Conservation (phyloP, 2,888 invertebrate species). For the Heteropelma amictum region DNA sequence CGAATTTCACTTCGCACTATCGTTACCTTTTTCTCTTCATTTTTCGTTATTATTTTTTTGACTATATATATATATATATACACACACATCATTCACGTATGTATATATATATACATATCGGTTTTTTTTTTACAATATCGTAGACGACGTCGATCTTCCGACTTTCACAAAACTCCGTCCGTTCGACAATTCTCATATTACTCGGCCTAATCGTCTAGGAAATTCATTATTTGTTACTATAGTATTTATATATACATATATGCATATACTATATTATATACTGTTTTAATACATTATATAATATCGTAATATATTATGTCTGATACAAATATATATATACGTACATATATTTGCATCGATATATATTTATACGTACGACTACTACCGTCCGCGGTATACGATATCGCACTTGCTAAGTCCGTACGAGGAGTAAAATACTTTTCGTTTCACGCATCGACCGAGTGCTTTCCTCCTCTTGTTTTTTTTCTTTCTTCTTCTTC, state of each 20-base stretch:
- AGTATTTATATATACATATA: constrained; percentile 32
- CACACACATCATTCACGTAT: background rate
- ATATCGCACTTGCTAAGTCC: constrained; percentile 26
- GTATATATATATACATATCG: constrained; percentile 21
- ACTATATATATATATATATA: background rate
- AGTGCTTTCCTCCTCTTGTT: background rate
- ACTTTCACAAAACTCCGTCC: constrained; percentile 17
- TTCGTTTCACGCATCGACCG: background rate
- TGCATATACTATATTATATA: constrained; percentile 29
- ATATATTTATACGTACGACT: constrained; percentile 40
- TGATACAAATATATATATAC: constrained; percentile 37
- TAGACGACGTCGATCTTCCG: constrained; percentile 7
- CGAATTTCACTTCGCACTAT: too few relatives aligned
- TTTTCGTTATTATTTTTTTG: constrained; percentile 8
- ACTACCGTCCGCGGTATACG: constrained; percentile 39
- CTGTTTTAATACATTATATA: constrained; percentile 32
- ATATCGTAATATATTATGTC: constrained; percentile 19
- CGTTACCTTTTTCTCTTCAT: too few relatives aligned
- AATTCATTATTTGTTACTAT: constrained; percentile 41
- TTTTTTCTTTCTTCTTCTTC: background rate
- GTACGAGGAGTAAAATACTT: constrained; percentile 20
- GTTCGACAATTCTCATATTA: constrained; percentile 15
- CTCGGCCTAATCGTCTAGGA: constrained; percentile 42
- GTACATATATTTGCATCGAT: constrained; percentile 26
- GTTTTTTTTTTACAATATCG: constrained; percentile 39